These are phyloP conservation scores for Scylla paramamosain DNA, from an alignment of 1,140 invertebrate species.

Conservation along the genomic window DNA sequence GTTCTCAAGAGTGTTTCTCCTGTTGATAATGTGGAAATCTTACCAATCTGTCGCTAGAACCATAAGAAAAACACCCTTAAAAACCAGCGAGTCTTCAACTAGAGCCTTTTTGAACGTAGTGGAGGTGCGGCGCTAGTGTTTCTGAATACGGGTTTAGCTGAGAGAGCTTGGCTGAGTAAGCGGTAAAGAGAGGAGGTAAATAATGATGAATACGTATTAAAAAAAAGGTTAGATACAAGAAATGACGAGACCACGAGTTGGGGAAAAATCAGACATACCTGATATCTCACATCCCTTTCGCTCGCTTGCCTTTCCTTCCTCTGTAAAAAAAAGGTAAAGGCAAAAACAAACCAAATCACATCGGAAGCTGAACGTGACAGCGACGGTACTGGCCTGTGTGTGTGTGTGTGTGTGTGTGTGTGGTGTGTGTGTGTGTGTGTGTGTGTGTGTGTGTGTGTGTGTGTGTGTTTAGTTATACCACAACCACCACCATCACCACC, in stretches of 20 bases:
- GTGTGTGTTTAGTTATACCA: not conserved
- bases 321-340: slow-evolving; percentile 82
- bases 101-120: too few relatives aligned
- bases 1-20: too few relatives aligned
- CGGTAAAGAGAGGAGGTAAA: not conserved
- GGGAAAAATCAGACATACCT: slow-evolving; percentile 82
- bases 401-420: slow-evolving; percentile 19
- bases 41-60: too few relatives aligned
- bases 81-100: too few relatives aligned
- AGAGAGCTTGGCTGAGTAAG: slow-evolving; percentile 10
- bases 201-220: not conserved
- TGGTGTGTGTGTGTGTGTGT: not conserved
- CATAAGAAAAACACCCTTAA: too few relatives aligned
- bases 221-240: not conserved
- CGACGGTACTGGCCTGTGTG: not conserved
- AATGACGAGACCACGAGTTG: not conserved
- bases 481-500: slow-evolving; percentile 12
- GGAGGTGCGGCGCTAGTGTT: too few relatives aligned
- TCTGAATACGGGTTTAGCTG: too few relatives aligned
- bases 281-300: slow-evolving; percentile 93
- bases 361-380: not conserved
- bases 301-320: slow-evolving; percentile 93
- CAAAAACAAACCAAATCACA: not conserved
- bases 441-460: too few relatives aligned
- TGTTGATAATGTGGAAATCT: too few relatives aligned